Base-by-base conservation (phyloP, 2,888 invertebrate species). In the Luffia ferchaultella region DNA sequence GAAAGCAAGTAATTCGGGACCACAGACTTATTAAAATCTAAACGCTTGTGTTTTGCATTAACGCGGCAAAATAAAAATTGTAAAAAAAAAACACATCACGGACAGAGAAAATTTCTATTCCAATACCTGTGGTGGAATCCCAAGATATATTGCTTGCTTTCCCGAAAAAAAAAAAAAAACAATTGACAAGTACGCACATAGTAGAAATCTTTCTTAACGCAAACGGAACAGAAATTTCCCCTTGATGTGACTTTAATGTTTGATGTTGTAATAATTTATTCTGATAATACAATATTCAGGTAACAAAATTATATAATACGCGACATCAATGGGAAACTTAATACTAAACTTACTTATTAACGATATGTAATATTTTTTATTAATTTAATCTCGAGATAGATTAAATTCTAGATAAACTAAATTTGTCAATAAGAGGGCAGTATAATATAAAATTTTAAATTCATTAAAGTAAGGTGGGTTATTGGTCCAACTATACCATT, bases 91-190 rank as follows among this genome's bases (percentile, higher is more conserved):
- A 73, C 67, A 57, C 67, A 7, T 71, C 75, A 80, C 76, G 63
- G 64, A 58, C 62, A 69, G 80, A 79, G 82, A 85, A 83, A 85
- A 84, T 82, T 83, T 84, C 84, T 76, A 83, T 85, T 80, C 82
- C 77, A 76, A 20, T 44, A 45, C 17, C 46, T 42, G 42, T 19
- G 19, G 43, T 18, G 16, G 18, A 2, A 19, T 41, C 5, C 20
- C 16, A 44, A 46, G 43, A 17, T 45, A 49, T 67, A 75, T 74
- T 73, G 58, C 78, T 80, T 82, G 83, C 83, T 83, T 82, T 77
- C 83, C 71, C 70, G 76, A 62, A 52, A 50, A 54, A 20, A 53
- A 58, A 60, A 50, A 57, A 61, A 58, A 56, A 52, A 62, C 58
- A 56, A 59, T 49, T 57, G 54, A 59, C 56, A 52, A 9, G 55